These are phyloP conservation scores for Ommatoiulus sabulosus DNA, from an alignment of 2,888 invertebrate genomes.

Conservation along the genomic window DNA sequence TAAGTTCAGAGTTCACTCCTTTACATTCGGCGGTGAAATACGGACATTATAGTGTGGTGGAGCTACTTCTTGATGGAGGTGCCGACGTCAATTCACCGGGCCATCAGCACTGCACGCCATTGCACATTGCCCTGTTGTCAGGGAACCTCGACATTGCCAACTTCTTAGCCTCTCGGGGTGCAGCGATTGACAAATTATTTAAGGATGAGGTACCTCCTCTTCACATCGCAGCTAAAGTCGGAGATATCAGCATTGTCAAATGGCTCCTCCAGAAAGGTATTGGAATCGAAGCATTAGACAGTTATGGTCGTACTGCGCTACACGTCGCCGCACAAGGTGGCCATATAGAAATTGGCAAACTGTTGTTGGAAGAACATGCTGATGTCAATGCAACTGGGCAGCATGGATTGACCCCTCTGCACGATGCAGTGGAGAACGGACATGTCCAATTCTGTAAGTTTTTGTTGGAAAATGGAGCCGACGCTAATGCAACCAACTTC, in stretches of 20 bases:
- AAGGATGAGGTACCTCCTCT: background rate
- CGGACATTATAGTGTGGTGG: background rate
- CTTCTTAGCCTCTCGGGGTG: background rate
- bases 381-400: background rate
- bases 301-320: background rate
- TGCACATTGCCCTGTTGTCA: background rate
- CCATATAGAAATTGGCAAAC: background rate
- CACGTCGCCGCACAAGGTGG: background rate
- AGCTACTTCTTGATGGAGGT: background rate
- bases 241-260: background rate
- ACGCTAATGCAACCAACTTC: background rate
- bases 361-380: background rate
- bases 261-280: background rate
- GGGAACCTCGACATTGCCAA: background rate
- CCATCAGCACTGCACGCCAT: background rate
- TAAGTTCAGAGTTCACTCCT: background rate
- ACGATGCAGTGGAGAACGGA: background rate
- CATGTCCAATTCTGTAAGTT: background rate
- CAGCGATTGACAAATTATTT: background rate
- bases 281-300: background rate
- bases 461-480: background rate
- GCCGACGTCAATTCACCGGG: background rate
- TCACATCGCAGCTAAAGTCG: background rate
- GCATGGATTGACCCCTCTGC: background rate
- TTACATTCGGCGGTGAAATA: background rate